A percentile compares a stretch with the other conserved stretches of the same genome.
phyloP scores from a whole-genome alignment of 2,797 vertebrate genomes.

The Orestias chungarensis region DNA sequence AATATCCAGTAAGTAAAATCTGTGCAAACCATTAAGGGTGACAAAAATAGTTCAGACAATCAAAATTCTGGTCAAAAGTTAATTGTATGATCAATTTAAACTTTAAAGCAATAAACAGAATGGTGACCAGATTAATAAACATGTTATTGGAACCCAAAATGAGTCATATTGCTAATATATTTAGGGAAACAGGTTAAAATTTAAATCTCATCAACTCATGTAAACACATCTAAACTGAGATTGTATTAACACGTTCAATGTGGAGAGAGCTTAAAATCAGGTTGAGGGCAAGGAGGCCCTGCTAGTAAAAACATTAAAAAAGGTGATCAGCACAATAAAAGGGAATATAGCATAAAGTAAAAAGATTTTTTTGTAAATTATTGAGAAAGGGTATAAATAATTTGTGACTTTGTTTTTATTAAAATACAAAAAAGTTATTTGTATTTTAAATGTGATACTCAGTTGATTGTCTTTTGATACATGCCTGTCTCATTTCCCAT shows the following conservation, averaged over 20 bases:
- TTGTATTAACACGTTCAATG: too few species aligned
- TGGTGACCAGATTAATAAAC: background rate
- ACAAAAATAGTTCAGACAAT: background rate
- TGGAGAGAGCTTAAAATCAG: background rate
- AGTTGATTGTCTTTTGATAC: background rate
- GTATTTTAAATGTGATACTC: background rate
- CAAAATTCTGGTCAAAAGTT: background rate
- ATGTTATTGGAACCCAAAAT: too few species aligned
- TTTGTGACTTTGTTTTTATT: background rate
- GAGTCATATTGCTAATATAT: background rate
- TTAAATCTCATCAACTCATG: background rate
- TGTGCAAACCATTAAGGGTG: background rate
- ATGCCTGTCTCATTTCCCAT: background rate
- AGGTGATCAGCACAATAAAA: background rate
- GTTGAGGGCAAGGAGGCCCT: background rate
- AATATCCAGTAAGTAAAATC: background rate
- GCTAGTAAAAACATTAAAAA: too few species aligned
- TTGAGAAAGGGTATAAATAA: background rate
- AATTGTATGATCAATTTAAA: background rate
- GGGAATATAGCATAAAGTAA: too few species aligned
- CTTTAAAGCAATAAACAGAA: background rate
- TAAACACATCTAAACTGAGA: too few species aligned
- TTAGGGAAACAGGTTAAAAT: background rate
- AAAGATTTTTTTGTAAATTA: background rate
- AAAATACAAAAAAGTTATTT: background rate